Evolutionary conservation across 2,888 invertebrate genomes (phyloP), one percentile per base, ranked within the genome.

Genomic region (Resseliella maxima): DNA sequence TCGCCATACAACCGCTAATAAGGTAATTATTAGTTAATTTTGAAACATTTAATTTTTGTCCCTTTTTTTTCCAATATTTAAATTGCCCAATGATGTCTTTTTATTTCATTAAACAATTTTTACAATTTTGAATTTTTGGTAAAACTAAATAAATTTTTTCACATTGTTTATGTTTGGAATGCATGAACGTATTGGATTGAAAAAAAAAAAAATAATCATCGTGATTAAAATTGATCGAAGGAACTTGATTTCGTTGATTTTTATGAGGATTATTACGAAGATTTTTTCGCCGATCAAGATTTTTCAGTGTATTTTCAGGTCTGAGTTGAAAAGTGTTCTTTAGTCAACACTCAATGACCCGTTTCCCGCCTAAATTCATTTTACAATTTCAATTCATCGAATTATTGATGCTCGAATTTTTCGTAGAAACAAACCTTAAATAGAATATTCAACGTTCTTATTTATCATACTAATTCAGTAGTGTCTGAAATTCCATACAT

Each of bases 1-100:
- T 91, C 94, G 96, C 91, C 95, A 96, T 92, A 94, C 94, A 89
- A 93, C 95, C 89, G 94, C 95, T 91, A 94, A 94, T 36, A 83
- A 83, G 83, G 83, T 83, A 72, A 31, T 72, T 31, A 31, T 15
- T 18, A 31, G 3, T 59, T 3, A 59, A 27, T 24, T 15, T 27
- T 59, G 12, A 59, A 24, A 15, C n/a, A 2, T n/a, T 27, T 50
- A 8, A 8, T 41, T 41, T 41, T 12, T 41, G 5, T 54, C 54
- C 3, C n/a, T 54, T 54, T 54, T 54, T 3, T 54, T 54, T 54
- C 3, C 18, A 54, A n/a, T 54, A 54, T 3, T 54, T 31, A 64
- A 24, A 24, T 18, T 31, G n/a, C n/a, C n/a, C n/a, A n/a, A n/a
- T n/a, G n/a, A n/a, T n/a, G n/a, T n/a, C n/a, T n/a, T n/a, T n/a